Percentiles rank a stretch among this genome's conserved stretches.
Evolutionary conservation across 2,113 vertebrate genomes (phyloP).

Genomic region (Motacilla tschutschensis): DNA sequence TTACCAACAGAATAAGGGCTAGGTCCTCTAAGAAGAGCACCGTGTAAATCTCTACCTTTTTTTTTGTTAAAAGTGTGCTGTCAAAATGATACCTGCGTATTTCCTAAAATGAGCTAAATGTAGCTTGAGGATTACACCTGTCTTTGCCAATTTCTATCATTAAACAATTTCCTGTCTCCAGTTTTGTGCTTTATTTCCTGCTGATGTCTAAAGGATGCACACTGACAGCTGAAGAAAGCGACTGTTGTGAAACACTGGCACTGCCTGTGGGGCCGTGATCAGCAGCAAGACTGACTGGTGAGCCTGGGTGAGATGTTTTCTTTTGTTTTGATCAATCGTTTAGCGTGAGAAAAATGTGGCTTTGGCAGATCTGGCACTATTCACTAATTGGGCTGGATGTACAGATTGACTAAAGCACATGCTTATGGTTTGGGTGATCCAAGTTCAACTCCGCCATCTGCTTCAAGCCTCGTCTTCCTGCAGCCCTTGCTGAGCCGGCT

Average conservation of each 20-base stretch:
- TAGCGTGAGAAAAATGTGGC: background rate
- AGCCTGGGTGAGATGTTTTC: conserved; percentile 4
- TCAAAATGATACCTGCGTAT: conserved; percentile 15
- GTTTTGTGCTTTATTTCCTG: conserved; percentile 24
- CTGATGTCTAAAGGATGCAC: background rate
- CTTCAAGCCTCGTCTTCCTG: background rate
- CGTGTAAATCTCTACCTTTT: background rate
- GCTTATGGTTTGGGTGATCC: conserved; percentile 25
- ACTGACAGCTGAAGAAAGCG: conserved; percentile 1
- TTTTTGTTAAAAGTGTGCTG: background rate
- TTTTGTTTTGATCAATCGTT: background rate
- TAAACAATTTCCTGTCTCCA: conserved; percentile 11
- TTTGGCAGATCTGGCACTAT: background rate
- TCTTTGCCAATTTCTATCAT: conserved; percentile 27
- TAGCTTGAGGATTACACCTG: conserved; percentile 43
- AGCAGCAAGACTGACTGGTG: background rate
- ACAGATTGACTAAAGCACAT: conserved; percentile 31
- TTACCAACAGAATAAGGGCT: background rate
- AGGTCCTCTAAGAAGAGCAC: background rate
- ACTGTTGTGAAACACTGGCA: conserved; percentile 14
- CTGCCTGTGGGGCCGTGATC: background rate
- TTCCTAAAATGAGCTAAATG: conserved; percentile 21
- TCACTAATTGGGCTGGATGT: conserved; percentile 19
- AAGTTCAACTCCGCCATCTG: background rate
- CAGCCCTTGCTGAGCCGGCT: background rate